Evolutionary conservation across 2,888 invertebrate species (phyloP).

Genomic region (Mesorhabditis sp.): DNA sequence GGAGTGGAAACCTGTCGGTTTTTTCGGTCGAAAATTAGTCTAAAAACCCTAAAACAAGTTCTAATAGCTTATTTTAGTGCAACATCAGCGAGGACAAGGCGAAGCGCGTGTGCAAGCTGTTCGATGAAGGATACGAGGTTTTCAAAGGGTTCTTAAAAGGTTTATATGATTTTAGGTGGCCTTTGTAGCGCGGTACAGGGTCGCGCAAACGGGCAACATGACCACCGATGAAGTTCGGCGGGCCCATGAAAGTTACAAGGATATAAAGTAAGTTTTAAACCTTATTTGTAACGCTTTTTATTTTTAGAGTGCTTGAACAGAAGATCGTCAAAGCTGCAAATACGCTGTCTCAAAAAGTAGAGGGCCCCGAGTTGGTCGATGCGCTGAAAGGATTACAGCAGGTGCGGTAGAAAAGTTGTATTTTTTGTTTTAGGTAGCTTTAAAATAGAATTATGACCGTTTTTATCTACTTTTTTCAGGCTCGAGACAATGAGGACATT

Average conservation of each 20-base stretch:
- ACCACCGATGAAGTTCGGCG: background rate
- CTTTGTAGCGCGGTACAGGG: constrained; percentile 28
- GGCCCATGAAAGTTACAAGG: background rate
- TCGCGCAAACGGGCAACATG: background rate
- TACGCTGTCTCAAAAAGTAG: background rate
- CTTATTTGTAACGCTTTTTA: background rate
- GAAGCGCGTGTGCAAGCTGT: background rate
- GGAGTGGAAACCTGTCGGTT: constrained; percentile 81
- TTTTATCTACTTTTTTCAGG: background rate
- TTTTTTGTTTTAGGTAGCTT: background rate
- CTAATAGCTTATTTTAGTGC: background rate
- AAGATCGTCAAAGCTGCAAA: background rate
- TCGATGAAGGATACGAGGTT: constrained; percentile 3
- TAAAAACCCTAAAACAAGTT: too few species aligned
- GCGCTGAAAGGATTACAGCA: background rate
- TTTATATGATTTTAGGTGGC: constrained; percentile 17
- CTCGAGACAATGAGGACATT: background rate
- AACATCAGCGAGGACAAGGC: background rate
- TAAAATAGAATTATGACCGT: too few species aligned
- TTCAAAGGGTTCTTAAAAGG: too few species aligned
- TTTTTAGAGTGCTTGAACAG: background rate
- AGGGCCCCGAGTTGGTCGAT: background rate
- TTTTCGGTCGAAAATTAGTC: too few species aligned
- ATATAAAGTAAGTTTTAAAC: background rate
- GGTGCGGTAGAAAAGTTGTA: background rate